A percentile compares a stretch with the other conserved stretches of the same genome.
Conservation (phyloP, 2,797 vertebrate genomes). For the Babyrousa celebensis region DNA sequence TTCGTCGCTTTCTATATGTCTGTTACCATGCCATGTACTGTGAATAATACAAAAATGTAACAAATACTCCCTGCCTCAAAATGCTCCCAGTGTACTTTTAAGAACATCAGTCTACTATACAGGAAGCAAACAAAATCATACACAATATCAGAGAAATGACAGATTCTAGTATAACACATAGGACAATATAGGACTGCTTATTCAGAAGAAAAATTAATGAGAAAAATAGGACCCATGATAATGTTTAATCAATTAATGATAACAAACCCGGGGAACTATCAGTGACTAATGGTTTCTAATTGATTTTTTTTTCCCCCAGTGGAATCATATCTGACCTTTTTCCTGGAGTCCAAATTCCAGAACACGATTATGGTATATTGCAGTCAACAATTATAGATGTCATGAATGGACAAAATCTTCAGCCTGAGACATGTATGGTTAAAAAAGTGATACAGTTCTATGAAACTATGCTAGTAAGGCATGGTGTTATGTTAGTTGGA, state of each 20-base stretch:
- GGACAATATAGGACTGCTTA: background rate
- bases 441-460: slow-evolving; percentile 95
- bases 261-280: background rate
- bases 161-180: background rate
- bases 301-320: slow-evolving; percentile 88
- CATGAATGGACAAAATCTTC: slow-evolving; percentile 92
- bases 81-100: background rate
- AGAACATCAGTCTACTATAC: background rate
- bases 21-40: background rate
- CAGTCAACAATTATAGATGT: slow-evolving; percentile 93
- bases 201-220: slow-evolving; percentile 27
- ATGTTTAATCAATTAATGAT: background rate
- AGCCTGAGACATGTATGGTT: slow-evolving; percentile 93
- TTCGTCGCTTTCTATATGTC: background rate
- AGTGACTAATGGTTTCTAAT: slow-evolving; percentile 36
- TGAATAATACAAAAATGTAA: slow-evolving; percentile 4
- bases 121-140: slow-evolving; percentile 38
- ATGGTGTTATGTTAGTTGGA: slow-evolving; percentile 96
- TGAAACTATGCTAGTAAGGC: slow-evolving; percentile 96
- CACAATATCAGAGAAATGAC: slow-evolving; percentile 30
- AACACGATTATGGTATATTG: slow-evolving; percentile 95
- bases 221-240: background rate
- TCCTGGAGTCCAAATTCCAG: slow-evolving; percentile 94
- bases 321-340: slow-evolving; percentile 96
- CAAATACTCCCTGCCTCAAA: background rate